Conservation (phyloP, 2,888 invertebrate species). For the Cremastobaeus sp. region DNA sequence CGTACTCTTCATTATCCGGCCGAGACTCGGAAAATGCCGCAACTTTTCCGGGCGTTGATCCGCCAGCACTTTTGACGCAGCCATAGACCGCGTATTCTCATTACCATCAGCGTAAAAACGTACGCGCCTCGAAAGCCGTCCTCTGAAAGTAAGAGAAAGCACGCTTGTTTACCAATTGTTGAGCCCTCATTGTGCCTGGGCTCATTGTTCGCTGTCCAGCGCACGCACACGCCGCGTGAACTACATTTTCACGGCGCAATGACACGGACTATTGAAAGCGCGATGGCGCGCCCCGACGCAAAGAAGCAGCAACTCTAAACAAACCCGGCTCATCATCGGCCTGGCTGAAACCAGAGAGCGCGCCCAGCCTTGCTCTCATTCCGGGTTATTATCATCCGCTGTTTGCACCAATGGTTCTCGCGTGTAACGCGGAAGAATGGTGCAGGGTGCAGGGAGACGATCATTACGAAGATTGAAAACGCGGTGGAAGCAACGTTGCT, state of each 20-base stretch:
- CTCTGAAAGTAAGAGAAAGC: slow-evolving; percentile 1
- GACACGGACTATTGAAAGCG: slow-evolving; percentile 68
- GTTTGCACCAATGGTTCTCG: slow-evolving; percentile 61
- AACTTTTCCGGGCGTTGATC: too few relatives aligned
- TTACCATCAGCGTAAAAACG: slow-evolving; percentile 5
- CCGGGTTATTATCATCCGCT: slow-evolving; percentile 69
- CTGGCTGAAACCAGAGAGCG: slow-evolving; percentile 25
- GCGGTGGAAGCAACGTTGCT: slow-evolving; percentile 64
- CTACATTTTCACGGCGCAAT: slow-evolving; percentile 55
- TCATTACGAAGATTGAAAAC: slow-evolving; percentile 76
- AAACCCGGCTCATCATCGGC: slow-evolving; percentile 64
- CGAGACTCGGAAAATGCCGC: too few relatives aligned
- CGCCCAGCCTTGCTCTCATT: neutral
- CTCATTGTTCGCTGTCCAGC: slow-evolving; percentile 52
- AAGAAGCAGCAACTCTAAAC: slow-evolving; percentile 68
- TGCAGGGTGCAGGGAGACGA: slow-evolving; percentile 61
- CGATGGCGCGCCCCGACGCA: slow-evolving; percentile 63
- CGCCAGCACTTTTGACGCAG: too few relatives aligned
- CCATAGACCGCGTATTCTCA: neutral
- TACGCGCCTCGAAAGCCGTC: neutral
- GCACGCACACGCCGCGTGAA: slow-evolving; percentile 41
- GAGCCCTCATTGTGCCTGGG: slow-evolving; percentile 19
- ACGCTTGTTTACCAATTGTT: slow-evolving; percentile 17
- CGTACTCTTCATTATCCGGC: too few relatives aligned
- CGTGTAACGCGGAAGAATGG: slow-evolving; percentile 31